Base-by-base conservation (phyloP, 2,888 invertebrate species). In the Shargacucullia verbasci region DNA sequence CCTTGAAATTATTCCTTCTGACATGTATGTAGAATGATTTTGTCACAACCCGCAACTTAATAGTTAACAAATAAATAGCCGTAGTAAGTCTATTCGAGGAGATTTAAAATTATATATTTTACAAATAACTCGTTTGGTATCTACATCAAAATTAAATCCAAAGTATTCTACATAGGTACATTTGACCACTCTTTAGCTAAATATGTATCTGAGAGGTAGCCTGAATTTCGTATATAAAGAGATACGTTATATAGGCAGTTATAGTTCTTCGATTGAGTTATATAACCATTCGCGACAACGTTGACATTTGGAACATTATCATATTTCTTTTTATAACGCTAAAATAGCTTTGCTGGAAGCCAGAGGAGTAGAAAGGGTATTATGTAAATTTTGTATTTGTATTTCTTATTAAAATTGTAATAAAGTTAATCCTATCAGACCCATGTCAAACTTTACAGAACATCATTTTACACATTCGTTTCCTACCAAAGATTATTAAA, bases 361-460 rank as follows among this genome's bases (percentile, higher is more conserved):
- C 37, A 35, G 34, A 50, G 15, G 14, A n/a, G n/a, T n/a, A n/a
- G 20, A 20, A 40, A 52, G 48, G 50, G n/a, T 40, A 54, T 14
- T 44, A 38, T 47, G 7, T 52, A 37, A n/a, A 41, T 40, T 38
- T 44, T 47, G 40, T 12, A 13, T 38, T 29, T 56, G 47, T 38
- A 50, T 43, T 54, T 49, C 45, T 58, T 56, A 59, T 53, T 56
- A 38, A 63, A 56, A 54, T 56, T 11, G 47, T 49, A 76, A 50
- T 53, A 65, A 73, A 65, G 29, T 59, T 54, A 41, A 64, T 62
- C 41, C 59, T 73, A 76, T 65, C 70, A 65, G 60, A 76, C 77
- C 65, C 74, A 58, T 59, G 31, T 73, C 62, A 59, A 73, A 60
- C 44, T 73, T 65, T 46, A 46, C 20, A 59, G 37, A 34, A 50